A percentile compares a stretch with the other conserved stretches of the same genome.
Evolutionary conservation across 2,797 vertebrate species (phyloP).

Genomic region (Sarcoramphus papa): DNA sequence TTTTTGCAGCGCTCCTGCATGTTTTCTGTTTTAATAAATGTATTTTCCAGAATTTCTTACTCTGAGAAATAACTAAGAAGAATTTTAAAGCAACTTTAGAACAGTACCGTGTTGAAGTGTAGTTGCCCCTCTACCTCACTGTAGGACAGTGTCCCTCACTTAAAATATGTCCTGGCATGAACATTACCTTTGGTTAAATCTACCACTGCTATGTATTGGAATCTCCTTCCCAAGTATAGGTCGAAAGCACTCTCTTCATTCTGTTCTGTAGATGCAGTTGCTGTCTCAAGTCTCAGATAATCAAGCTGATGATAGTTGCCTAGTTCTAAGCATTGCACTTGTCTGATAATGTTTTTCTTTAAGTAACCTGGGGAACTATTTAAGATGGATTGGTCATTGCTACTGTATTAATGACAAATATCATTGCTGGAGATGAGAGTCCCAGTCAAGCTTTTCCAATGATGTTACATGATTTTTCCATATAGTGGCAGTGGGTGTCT

Average conservation of each 20-base stretch:
- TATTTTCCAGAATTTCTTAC: background rate
- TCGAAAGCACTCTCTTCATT: background rate
- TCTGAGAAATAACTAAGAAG: background rate
- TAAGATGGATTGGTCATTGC: background rate
- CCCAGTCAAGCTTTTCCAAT: background rate
- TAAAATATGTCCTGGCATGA: background rate
- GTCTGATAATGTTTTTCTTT: background rate
- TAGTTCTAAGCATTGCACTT: background rate
- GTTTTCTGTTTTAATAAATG: constrained; percentile 35
- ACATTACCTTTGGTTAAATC: background rate
- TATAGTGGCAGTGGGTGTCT: background rate
- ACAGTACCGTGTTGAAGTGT: background rate
- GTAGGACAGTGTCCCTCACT: background rate
- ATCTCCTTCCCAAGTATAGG: background rate
- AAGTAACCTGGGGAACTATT: background rate
- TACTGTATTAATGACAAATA: background rate
- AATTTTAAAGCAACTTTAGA: background rate
- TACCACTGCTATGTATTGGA: background rate
- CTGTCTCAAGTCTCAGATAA: background rate
- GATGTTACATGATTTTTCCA: background rate
- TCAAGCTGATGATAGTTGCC: background rate
- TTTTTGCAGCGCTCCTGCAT: background rate
- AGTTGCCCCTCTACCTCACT: background rate
- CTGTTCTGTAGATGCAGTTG: background rate
- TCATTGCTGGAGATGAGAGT: background rate